Evolutionary conservation across 2,113 vertebrate genomes (phyloP).

Genomic region (Entelurus aequoreus): DNA sequence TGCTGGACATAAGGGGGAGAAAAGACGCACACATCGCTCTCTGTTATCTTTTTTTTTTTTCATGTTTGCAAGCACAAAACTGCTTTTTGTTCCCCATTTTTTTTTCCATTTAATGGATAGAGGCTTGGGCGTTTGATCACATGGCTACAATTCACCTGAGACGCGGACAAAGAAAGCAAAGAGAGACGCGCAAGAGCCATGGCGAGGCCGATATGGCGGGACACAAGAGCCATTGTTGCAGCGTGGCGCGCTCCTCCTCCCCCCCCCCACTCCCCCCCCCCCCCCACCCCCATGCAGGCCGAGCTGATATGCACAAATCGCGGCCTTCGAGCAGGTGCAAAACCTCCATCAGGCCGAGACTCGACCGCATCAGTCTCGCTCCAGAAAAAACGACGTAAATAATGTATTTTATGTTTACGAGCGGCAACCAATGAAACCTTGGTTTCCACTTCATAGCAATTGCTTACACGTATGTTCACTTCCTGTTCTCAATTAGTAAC

Average conservation of each 20-base stretch:
- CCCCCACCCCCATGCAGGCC: conserved; percentile 30
- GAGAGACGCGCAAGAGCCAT: conserved; percentile 64
- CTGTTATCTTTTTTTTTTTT: conserved; percentile 73
- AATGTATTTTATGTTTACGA: too few relatives aligned
- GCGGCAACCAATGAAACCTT: too few relatives aligned
- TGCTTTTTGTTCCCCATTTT: conserved; percentile 80
- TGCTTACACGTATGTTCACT: too few relatives aligned
- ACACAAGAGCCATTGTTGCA: conserved; percentile 75
- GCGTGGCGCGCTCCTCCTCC: conserved; percentile 28
- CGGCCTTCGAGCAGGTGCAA: conserved; percentile 11
- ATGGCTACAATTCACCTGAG: conserved; percentile 82
- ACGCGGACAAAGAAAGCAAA: conserved; percentile 77
- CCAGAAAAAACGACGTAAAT: too few relatives aligned
- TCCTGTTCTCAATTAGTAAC: too few relatives aligned
- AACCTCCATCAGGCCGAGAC: background rate
- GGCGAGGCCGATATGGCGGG: conserved; percentile 43
- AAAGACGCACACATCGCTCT: conserved; percentile 71
- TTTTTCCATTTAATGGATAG: conserved; percentile 77
- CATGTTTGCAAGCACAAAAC: conserved; percentile 74
- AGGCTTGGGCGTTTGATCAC: conserved; percentile 79
- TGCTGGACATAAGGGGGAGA: conserved; percentile 61
- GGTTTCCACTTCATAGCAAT: too few relatives aligned
- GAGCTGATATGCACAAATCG: conserved; percentile 18
- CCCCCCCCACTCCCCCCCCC: too few relatives aligned
- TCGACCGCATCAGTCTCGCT: background rate